Base-by-base conservation (phyloP, 1,140 invertebrate species). In the Homalodisca vitripennis region DNA sequence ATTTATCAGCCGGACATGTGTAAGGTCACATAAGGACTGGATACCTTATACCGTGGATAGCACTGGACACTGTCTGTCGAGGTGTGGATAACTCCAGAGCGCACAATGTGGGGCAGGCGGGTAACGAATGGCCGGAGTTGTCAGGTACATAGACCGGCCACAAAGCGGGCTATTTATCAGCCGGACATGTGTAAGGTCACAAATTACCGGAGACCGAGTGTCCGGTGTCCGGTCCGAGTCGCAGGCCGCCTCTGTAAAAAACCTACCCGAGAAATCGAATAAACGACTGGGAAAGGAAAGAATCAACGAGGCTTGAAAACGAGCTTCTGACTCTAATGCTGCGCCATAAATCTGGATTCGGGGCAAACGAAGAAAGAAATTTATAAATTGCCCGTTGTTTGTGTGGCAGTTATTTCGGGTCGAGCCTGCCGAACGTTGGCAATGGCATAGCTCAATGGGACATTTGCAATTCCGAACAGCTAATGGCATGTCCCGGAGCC, bases 391-490 rank as follows among this genome's bases (percentile, higher is more conserved):
- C 22, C 29, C 3, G 55, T 60, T 60, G 55, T 60, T 60, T 60
- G 55, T 29, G 55, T 26, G 22, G 55, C 55, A 60, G 55, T 60
- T 60, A 60, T 60, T 60, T 60, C 55, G 55, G 55, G 22, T 24
- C 55, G 22, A 17, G 55, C 55, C 55, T 51, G 48, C 48, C 48
- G 26, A 51, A 51, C 26, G 48, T 51, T 51, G n/a, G 48, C 48
- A n/a, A n/a, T n/a, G n/a, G 55, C 55, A 60, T 60, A 60, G 55
- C 55, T 60, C 55, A 60, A 60, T 60, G 55, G 29, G 29, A 29
- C 55, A 60, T 60, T 60, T 60, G 55, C 55, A 60, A 60, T 60
- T 60, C 55, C 29, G 55, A 60, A 60, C 55, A 60, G 55, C 55
- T 60, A 60, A 60, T 60, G 55, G 55, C 24, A 22, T 60, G 55